Conservation (phyloP, 1,140 invertebrate species). For the Apis florea region DNA sequence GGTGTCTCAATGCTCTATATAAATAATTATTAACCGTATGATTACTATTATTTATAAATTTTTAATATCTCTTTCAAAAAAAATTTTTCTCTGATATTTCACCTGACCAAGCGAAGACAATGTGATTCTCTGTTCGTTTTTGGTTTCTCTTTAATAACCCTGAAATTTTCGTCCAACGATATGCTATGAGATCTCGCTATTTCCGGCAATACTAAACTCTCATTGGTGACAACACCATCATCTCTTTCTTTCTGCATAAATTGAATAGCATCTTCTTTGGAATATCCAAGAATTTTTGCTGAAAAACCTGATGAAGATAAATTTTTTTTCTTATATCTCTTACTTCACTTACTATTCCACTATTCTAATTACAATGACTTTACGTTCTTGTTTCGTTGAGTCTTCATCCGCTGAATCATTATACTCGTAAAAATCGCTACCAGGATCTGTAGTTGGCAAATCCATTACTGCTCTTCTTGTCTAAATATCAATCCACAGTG, state of each 20-base stretch:
- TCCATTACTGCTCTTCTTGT: slow-evolving; percentile 77
- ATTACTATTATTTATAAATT: no score
- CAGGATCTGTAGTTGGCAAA: slow-evolving; percentile 81
- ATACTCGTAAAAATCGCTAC: slow-evolving; percentile 79
- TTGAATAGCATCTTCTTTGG: slow-evolving; percentile 34
- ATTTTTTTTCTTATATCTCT: not conserved
- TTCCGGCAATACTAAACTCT: slow-evolving; percentile 59
- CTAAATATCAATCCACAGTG: not conserved
- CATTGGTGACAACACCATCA: not conserved
- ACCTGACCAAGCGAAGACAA: slow-evolving; percentile 72
- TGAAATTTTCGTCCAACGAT: slow-evolving; percentile 80
- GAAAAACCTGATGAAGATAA: not conserved
- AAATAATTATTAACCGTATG: not conserved
- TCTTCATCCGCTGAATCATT: slow-evolving; percentile 80
- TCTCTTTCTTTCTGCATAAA: slow-evolving; percentile 34
- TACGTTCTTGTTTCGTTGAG: slow-evolving; percentile 70
- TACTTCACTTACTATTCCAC: not conserved
- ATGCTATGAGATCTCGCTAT: slow-evolving; percentile 79
- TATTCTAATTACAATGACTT: not conserved
- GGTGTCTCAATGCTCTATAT: slow-evolving; percentile 65
- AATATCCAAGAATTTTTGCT: not conserved
- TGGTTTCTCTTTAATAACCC: slow-evolving; percentile 69
- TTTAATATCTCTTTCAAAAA: not conserved
- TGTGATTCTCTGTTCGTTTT: slow-evolving; percentile 77
- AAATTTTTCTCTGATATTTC: not conserved